These are phyloP conservation scores for Morphnarchus princeps DNA, from an alignment of 2,113 vertebrate genomes.

Conservation along the genomic window DNA sequence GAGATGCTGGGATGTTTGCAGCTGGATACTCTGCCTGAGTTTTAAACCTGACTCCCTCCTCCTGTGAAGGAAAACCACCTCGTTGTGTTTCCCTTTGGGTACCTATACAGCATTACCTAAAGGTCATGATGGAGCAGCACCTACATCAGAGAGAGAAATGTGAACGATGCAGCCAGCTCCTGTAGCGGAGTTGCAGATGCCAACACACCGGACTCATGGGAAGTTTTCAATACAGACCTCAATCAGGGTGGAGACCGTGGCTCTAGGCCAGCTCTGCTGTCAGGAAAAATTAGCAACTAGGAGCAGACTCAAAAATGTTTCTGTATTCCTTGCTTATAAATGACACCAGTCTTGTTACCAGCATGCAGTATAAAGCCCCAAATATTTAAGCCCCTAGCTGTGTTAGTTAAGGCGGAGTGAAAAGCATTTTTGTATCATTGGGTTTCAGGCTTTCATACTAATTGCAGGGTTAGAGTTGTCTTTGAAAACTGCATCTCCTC, in stretches of 20 bases:
- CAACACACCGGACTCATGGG: accelerated
- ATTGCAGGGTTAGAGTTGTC: background rate
- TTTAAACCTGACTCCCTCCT: background rate
- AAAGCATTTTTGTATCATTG: background rate
- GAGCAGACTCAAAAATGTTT: background rate
- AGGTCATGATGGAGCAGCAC: background rate
- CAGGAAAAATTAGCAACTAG: background rate
- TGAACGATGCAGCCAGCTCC: background rate
- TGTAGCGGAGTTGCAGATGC: background rate
- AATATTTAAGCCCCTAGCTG: background rate
- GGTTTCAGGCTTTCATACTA: background rate
- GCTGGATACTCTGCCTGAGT: accelerated
- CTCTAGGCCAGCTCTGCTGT: background rate
- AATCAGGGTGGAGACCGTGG: background rate
- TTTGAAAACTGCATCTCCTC: background rate
- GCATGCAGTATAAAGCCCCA: background rate
- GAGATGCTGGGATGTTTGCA: background rate
- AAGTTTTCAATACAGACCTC: background rate
- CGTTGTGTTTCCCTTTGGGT: background rate
- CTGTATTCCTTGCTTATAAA: background rate
- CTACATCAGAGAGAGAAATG: accelerated
- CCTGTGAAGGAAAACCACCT: background rate
- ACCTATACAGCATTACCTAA: background rate
- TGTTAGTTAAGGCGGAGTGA: background rate
- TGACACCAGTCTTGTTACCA: background rate